Base-by-base conservation (phyloP, 2,888 invertebrate species). In the Orthosia gracilis region DNA sequence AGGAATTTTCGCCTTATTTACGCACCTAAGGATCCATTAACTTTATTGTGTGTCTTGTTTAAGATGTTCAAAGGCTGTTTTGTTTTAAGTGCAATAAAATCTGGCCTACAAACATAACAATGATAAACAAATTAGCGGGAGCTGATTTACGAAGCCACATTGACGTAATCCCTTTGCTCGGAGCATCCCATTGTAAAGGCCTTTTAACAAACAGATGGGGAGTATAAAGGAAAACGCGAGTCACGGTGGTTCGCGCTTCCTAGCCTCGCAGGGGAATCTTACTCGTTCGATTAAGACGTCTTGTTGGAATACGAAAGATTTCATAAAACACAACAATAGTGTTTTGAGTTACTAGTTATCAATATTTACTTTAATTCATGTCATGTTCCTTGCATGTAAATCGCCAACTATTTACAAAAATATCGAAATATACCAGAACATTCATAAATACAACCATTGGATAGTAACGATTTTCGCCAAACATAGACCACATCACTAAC, bases 171-270 rank as follows among this genome's bases (percentile, higher is more conserved):
- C 83, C 80, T 84, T 88, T 85, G 80, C 80, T 73, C 71, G 23
- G 80, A 85, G 81, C 85, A 65, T 52, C 75, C 84, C 63, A 85
- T 90, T 91, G 87, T 91, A 77, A 82, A 88, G 85, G 83, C 88
- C 87, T 91, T 91, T 91, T 89, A 91, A 87, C 87, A 87, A 90
- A 88, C 88, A 91, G 87, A 87, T 86, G 87, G 83, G 78, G 74
- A 78, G 69, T 58, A 87, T 87, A 91, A 91, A 88, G 86, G 88
- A 87, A 89, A 87, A 72, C 78, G 85, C 90, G 82, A 89, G 88
- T 91, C 90, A 91, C 75, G 80, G 68, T 75, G 86, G 80, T 80
- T 85, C 69, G 74, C 78, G 84, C 80, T 87, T 87, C 85, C 81
- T 82, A 63, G 50, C 62, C 74, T 82, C 78, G 82, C 78, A 73